Percentiles rank a stretch among this genome's conserved stretches.
These are phyloP conservation scores for Bos taurus DNA, from an alignment of 2,113 vertebrate genomes.

Conservation along the genomic window DNA sequence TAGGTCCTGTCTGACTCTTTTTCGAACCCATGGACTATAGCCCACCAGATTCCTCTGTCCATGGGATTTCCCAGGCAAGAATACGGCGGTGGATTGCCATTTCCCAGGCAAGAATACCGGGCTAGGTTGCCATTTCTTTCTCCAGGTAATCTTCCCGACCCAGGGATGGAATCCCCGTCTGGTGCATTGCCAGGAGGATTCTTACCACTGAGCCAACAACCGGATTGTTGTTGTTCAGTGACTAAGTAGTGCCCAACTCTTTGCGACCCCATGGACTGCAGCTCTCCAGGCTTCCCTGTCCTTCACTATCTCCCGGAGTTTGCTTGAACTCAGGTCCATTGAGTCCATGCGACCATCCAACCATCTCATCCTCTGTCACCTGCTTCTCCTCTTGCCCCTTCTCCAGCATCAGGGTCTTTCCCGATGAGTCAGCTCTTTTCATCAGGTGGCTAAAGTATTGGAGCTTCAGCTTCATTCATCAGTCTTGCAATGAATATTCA, in stretches of 20 bases:
- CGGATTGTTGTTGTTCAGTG: not conserved
- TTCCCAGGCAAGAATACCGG: not conserved
- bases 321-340: not conserved
- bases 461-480: not conserved
- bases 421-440: not conserved
- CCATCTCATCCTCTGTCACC: not conserved
- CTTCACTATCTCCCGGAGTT: not conserved
- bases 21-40: not conserved
- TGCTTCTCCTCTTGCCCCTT: not conserved
- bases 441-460: not conserved
- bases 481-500: not conserved
- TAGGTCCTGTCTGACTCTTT: not conserved
- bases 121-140: not conserved
- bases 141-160: not conserved
- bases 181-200: not conserved
- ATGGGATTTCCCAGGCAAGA: not conserved
- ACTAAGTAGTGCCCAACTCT: not conserved
- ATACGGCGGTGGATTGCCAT: not conserved
- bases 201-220: not conserved
- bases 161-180: not conserved
- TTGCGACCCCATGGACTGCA: not conserved
- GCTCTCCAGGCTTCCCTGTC: not conserved
- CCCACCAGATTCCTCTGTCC: not conserved
- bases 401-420: not conserved
- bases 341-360: not conserved